Conservation (phyloP, 2,888 invertebrate genomes). For the Ecliptopera silaceata region DNA sequence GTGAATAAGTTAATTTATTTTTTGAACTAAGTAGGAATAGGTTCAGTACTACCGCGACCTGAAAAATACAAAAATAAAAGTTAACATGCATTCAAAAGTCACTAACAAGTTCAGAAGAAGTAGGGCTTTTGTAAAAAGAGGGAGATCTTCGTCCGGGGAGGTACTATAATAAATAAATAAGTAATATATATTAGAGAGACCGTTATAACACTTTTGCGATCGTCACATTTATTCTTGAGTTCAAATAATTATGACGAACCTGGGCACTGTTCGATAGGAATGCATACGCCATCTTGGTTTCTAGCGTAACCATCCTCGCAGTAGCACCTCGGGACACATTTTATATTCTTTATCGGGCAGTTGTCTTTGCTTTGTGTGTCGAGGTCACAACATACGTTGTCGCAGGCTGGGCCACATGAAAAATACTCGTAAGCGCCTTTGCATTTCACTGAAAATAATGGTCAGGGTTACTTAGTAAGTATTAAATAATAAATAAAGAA, state of each 20-base stretch:
- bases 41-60: no score
- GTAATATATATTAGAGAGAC: no score
- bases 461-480: not conserved
- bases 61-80: no score
- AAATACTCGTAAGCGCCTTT: conserved; percentile 47
- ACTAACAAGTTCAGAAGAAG: no score
- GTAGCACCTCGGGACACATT: conserved; percentile 50
- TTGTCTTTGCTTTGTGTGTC: conserved; percentile 41
- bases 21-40: no score
- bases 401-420: conserved; percentile 55
- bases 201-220: no score
- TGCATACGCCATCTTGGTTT: conserved; percentile 39
- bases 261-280: conserved; percentile 45
- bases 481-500: not conserved
- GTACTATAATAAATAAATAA: no score
- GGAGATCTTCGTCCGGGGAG: no score
- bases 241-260: conserved; percentile 28
- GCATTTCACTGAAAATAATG: conserved; percentile 28
- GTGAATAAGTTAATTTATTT: no score
- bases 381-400: conserved; percentile 54
- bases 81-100: no score
- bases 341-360: conserved; percentile 46
- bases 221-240: no score
- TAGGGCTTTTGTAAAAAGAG: no score
- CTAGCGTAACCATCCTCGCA: conserved; percentile 51